Evolutionary conservation across 2,888 invertebrate species (phyloP), one percentile per base, ranked within the genome.

Genomic region (Lepidochrysops patricia): DNA sequence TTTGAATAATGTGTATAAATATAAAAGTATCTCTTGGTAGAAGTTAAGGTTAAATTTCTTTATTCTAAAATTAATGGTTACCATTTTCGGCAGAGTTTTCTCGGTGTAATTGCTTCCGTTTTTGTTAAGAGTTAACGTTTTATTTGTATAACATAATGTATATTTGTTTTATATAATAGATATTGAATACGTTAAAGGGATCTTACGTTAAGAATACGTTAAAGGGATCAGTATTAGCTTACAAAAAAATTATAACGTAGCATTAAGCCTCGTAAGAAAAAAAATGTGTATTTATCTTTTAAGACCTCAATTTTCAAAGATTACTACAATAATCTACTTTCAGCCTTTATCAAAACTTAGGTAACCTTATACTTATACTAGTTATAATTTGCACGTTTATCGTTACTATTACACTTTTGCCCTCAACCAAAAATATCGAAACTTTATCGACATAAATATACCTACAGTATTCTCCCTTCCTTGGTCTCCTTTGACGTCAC

Each of bases 401-500:
- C n/a, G n/a, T n/a, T n/a, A n/a, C n/a, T n/a, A n/a, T n/a, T n/a
- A n/a, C n/a, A n/a, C n/a, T n/a, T n/a, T n/a, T 7, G 29, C 29
- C 29, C 7, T 29, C 29, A 19, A 19, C 7, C 15, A 2, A 23
- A 7, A 4, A 13, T 19, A 7, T 23, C 12, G 12, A n/a, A 5
- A 29, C 4, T 5, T 4, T 49, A 49, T 49, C 49, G 23, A 25
- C 5, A 49, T 12, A 4, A n/a, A 49, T 49, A 5, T 25, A 25
- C 12, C 4, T 25, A n/a, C 49, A 29, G 13, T 13, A n/a, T n/a
- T 7, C n/a, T 48, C 49, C 58, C 57, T 49, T 62, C 58, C 56
- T 58, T 57, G 15, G 19, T 23, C 49, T 59, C 50, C 63, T 63
- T 58, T 63, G 57, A 62, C 58, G 63, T 63, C 58, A 58, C 61